These are phyloP conservation scores for Elephantulus edwardii DNA, from an alignment of 2,113 vertebrate species.

Conservation along the genomic window DNA sequence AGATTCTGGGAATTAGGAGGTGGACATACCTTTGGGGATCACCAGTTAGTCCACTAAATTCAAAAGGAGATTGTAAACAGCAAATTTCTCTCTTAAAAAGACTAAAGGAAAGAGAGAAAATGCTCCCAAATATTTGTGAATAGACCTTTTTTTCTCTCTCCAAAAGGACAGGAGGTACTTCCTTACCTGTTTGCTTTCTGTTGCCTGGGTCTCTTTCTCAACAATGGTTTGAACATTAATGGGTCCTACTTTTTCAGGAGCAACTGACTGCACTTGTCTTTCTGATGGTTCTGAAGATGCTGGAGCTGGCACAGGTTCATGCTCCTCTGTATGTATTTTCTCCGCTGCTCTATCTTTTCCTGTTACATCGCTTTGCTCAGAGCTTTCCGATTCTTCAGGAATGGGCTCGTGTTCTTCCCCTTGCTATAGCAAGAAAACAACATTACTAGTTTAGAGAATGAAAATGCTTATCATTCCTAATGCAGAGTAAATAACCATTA, in stretches of 20 bases:
- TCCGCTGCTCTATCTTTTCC: neutral
- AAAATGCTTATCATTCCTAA: neutral
- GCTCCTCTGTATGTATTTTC: neutral
- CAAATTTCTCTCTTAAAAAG: conserved; percentile 8
- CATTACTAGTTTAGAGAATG: neutral
- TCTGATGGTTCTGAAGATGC: neutral
- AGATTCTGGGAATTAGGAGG: neutral
- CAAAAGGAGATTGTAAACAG: neutral
- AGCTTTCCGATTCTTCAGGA: conserved; percentile 11
- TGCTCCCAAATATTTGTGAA: neutral
- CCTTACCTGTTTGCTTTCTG: neutral
- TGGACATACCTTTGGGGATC: neutral
- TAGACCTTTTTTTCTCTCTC: neutral
- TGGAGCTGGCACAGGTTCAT: neutral
- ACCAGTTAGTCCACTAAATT: neutral
- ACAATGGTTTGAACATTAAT: neutral
- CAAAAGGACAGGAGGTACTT: neutral
- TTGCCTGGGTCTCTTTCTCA: neutral
- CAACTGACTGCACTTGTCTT: fast-evolving
- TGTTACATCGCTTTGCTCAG: neutral
- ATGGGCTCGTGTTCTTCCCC: neutral
- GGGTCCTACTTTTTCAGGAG: neutral
- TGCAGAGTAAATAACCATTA: too few species aligned
- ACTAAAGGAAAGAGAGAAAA: neutral
- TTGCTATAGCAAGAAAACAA: conserved; percentile 22